These are phyloP conservation scores for Calcarius lapponicus DNA, from an alignment of 2,797 vertebrate genomes.

Conservation along the genomic window DNA sequence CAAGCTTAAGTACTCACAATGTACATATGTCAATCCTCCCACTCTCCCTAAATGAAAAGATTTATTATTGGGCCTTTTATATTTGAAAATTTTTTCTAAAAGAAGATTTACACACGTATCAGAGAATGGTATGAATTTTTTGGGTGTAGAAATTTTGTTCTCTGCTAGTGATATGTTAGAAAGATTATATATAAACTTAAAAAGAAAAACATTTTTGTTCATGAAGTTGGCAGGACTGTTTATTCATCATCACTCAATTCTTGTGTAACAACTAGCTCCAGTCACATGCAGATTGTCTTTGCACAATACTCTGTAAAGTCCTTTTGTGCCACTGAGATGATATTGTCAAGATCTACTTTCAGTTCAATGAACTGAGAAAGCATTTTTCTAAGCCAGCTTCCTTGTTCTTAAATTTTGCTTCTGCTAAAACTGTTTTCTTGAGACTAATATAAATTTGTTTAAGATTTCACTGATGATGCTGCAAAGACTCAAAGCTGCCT, in stretches of 20 bases:
- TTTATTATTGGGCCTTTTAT: background rate
- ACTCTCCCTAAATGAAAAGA: background rate
- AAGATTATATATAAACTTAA: background rate
- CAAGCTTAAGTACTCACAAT: background rate
- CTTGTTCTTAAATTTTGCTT: conserved; percentile 16
- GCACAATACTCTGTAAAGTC: conserved; percentile 1
- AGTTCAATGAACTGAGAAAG: conserved; percentile 46
- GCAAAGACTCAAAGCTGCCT: background rate
- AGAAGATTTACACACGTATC: background rate
- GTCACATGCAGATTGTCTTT: background rate
- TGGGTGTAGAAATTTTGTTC: background rate
- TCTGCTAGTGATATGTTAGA: background rate
- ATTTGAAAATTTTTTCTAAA: background rate
- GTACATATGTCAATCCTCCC: background rate
- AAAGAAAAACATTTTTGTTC: background rate
- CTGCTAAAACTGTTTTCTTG: background rate
- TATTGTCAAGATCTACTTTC: conserved; percentile 36
- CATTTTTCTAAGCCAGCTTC: conserved; percentile 36
- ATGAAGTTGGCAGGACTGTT: background rate
- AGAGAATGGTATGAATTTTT: background rate
- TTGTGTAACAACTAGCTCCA: conserved; percentile 31
- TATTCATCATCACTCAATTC: background rate
- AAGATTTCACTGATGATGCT: background rate
- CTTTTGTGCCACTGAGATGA: background rate
- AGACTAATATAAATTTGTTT: background rate